Evolutionary conservation across 2,888 invertebrate species (phyloP), one percentile per base, ranked within the genome.

Genomic region (Conops quadrifasciatus): DNA sequence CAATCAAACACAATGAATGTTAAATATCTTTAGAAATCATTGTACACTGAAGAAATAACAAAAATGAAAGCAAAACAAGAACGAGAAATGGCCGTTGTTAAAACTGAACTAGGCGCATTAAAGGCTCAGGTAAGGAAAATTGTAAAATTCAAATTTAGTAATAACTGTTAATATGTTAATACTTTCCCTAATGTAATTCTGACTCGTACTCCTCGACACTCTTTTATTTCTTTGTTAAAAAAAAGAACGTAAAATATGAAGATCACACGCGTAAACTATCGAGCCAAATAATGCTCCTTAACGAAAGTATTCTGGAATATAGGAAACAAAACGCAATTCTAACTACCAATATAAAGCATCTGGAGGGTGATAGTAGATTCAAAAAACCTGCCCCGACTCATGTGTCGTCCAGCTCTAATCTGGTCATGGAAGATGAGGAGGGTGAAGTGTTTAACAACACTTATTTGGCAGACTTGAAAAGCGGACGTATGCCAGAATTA

Each of bases 401-500:
- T 19, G 74, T 75, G 16, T 74, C 76, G 11, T 70, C 75, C 21
- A 79, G 79, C 47, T 78, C 81, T 3, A 88, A 89, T 75, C 86
- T 92, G 28, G 89, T 90, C 78, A 92, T 93, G 90, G 94, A 94
- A 62, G 95, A 95, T 79, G 95, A 95, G 81, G 94, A 94, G 77
- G 93, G 92, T 59, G 94, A 95, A 82, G 87, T 93, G 59, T 95
- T 95, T 81, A 93, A 94, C 83, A 93, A 93, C 76, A 92, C 92
- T 65, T 94, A 92, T 81, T 87, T 95, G 74, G 88, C 88, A 0
- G 92, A 91, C 82, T 84, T 92, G 77, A 89, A 92, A 78, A 87
- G 87, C 71, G 88, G 90, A 26, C 88, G 89, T 62, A 79, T 85
- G 19, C 85, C 87, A 0, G 79, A 79, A 73, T 74, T 74, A 47